Evolutionary conservation across 2,797 vertebrate genomes (phyloP).

Genomic region (Sebastes cheni): DNA sequence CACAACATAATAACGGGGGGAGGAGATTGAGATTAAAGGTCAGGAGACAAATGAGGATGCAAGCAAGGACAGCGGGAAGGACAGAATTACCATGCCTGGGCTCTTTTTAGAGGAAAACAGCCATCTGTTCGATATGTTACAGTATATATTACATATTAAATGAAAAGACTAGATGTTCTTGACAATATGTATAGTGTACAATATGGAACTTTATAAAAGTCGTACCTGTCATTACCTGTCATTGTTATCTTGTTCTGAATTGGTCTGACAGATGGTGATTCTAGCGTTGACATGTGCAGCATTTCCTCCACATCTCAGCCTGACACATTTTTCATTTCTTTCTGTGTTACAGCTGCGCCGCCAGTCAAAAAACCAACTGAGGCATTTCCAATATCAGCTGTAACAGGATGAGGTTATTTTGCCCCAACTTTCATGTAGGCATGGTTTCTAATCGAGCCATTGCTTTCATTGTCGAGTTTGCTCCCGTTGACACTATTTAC

Average conservation of each 20-base stretch:
- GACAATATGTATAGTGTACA: not conserved
- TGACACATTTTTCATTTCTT: constrained; percentile 28
- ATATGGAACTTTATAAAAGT: not conserved
- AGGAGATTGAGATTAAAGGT: constrained; percentile 20
- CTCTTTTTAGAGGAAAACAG: not conserved
- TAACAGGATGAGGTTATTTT: not conserved
- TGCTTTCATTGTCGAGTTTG: not conserved
- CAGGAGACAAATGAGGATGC: not conserved
- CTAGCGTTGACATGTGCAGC: not conserved
- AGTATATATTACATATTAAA: not conserved
- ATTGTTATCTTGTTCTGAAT: constrained; percentile 21
- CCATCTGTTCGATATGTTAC: not conserved
- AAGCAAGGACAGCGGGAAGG: not conserved
- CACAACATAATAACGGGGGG: not conserved
- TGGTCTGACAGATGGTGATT: constrained; percentile 16
- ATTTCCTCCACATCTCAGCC: constrained; percentile 14
- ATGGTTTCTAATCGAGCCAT: not conserved
- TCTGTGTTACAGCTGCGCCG: not conserved
- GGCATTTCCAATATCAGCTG: not conserved
- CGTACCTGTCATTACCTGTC: not conserved
- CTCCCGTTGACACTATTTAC: not conserved
- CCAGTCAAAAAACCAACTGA: not conserved
- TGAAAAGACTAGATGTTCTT: not conserved
- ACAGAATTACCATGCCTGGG: not conserved
- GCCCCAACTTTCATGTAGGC: not conserved